Percentiles rank a stretch among this genome's conserved stretches.
phyloP scores from a whole-genome alignment of 2,888 invertebrate genomes.

The Diachrysia chrysitis region DNA sequence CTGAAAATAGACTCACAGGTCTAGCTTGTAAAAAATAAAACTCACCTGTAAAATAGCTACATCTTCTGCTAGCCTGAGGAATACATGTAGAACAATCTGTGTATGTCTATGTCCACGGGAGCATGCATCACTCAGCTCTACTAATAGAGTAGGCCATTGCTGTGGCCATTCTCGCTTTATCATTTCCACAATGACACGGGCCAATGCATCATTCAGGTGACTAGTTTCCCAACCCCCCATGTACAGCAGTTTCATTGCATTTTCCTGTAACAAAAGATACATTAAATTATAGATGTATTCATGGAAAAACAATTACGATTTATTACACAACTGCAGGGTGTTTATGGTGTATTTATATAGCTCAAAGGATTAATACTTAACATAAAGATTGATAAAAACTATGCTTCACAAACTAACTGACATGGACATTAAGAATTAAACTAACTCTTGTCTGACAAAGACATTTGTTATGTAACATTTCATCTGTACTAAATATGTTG shows the following conservation, averaged over 20 bases:
- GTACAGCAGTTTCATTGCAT: conserved; percentile 95
- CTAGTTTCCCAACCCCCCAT: conserved; percentile 93
- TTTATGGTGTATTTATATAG: too few relatives aligned
- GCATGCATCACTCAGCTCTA: conserved; percentile 95
- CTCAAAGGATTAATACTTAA: too few relatives aligned
- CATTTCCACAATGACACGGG: conserved; percentile 98
- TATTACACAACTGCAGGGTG: conserved; percentile 6
- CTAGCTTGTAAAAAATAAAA: conserved; percentile 17
- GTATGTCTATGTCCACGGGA: conserved; percentile 95
- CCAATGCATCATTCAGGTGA: conserved; percentile 95
- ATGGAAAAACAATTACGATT: too few relatives aligned
- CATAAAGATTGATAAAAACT: too few relatives aligned
- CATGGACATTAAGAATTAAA: too few relatives aligned
- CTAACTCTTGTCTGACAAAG: too few relatives aligned
- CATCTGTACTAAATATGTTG: too few relatives aligned
- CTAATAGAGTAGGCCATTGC: conserved; percentile 96
- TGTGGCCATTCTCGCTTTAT: conserved; percentile 99
- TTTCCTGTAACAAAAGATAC: conserved; percentile 88
- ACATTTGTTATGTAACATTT: too few relatives aligned
- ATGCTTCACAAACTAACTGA: too few relatives aligned
- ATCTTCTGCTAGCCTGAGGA: conserved; percentile 97
- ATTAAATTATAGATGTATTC: too few relatives aligned
- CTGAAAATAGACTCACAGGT: too few relatives aligned
- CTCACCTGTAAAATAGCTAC: conserved; percentile 95
- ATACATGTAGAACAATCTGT: conserved; percentile 96